Percentiles rank a stretch among this genome's conserved stretches.
Conservation (phyloP, 2,797 vertebrate genomes). For the Anas capensis region DNA sequence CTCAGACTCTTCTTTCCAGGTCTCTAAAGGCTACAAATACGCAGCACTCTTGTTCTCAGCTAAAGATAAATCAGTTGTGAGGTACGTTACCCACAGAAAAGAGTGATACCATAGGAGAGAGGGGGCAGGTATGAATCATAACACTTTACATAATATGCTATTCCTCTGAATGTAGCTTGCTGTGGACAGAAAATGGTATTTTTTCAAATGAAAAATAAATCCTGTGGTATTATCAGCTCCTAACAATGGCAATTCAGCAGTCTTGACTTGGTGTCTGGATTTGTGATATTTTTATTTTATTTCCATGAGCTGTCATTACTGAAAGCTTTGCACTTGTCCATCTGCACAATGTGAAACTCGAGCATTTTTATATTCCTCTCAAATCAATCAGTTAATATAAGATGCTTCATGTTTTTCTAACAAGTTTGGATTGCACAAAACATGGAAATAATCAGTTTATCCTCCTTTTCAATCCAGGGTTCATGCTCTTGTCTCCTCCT, state of each 20-base stretch:
- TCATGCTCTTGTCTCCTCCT: slow-evolving; percentile 36
- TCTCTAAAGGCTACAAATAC: background rate
- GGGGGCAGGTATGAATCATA: background rate
- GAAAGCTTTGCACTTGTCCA: slow-evolving; percentile 55
- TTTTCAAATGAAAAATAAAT: slow-evolving; percentile 47
- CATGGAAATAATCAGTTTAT: slow-evolving; percentile 73
- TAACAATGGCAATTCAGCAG: slow-evolving; percentile 23
- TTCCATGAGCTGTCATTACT: slow-evolving; percentile 37
- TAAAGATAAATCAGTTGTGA: background rate
- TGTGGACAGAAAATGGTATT: slow-evolving; percentile 38
- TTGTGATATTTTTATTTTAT: slow-evolving; percentile 28
- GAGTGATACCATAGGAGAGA: background rate
- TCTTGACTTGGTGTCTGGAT: background rate
- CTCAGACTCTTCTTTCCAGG: background rate
- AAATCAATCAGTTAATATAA: slow-evolving; percentile 43
- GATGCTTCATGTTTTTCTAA: slow-evolving; percentile 64
- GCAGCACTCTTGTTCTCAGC: background rate
- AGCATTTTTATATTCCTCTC: slow-evolving; percentile 35
- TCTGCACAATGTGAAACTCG: slow-evolving; percentile 38
- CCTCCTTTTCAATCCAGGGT: slow-evolving; percentile 53
- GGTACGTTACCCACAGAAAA: background rate
- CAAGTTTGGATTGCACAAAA: slow-evolving; percentile 50
- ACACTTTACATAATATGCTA: background rate
- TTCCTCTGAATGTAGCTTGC: background rate
- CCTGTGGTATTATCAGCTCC: background rate